Conservation (phyloP, 2,888 invertebrate species). For the Conchocele bisecta region DNA sequence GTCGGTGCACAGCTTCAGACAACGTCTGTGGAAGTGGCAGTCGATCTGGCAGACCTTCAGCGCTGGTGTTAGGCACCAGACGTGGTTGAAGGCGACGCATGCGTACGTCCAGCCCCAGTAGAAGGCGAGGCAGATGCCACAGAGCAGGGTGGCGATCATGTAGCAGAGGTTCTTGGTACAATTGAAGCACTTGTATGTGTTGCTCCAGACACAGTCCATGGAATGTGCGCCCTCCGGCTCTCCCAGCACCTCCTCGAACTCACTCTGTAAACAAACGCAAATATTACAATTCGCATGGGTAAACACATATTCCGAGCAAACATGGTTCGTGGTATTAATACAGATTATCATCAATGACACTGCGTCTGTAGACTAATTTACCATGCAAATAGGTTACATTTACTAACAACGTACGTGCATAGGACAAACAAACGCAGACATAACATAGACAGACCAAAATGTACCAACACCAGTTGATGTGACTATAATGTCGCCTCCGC, state of each 20-base stretch:
- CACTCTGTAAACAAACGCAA: conserved; percentile 61
- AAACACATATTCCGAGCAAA: no score
- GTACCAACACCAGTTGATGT: no score
- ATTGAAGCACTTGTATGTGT: conserved; percentile 86
- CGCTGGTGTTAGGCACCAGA: conserved; percentile 89
- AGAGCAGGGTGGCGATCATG: conserved; percentile 86
- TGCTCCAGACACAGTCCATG: conserved; percentile 88
- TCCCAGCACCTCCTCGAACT: conserved; percentile 68
- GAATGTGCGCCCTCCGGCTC: conserved; percentile 72
- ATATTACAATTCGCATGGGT: no score
- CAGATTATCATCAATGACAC: no score
- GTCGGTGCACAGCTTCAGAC: conserved; percentile 85
- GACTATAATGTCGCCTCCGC: no score
- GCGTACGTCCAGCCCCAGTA: conserved; percentile 83
- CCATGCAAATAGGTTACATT: no score
- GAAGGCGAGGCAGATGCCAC: conserved; percentile 88
- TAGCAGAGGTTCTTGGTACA: conserved; percentile 89
- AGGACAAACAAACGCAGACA: no score
- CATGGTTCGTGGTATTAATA: no score
- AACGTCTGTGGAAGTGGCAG: conserved; percentile 67
- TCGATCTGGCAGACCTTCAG: conserved; percentile 87
- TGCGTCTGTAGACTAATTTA: no score
- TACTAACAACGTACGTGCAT: no score
- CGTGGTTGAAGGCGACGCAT: conserved; percentile 86
- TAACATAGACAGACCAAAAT: no score